A percentile compares a stretch with the other conserved stretches of the same genome.
These are phyloP conservation scores for Lanistes nyassanus DNA, from an alignment of 1,140 invertebrate genomes.

Conservation along the genomic window DNA sequence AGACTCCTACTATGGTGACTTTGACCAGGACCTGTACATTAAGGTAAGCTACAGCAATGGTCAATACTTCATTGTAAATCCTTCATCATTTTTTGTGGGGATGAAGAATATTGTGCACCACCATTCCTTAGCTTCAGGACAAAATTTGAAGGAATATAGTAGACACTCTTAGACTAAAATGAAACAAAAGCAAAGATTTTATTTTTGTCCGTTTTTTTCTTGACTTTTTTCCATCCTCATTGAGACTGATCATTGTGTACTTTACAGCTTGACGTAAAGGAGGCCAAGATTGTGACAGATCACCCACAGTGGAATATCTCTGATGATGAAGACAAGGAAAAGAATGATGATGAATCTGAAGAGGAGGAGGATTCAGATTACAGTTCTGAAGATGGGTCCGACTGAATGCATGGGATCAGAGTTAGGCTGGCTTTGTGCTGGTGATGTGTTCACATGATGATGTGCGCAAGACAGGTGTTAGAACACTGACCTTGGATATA, in stretches of 20 bases:
- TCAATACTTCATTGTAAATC: too few species aligned
- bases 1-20: conserved; percentile 84
- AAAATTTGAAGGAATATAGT: too few species aligned
- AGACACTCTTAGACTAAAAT: too few species aligned
- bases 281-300: conserved; percentile 88
- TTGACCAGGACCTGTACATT: conserved; percentile 64
- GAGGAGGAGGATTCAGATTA: conserved; percentile 58
- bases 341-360: conserved; percentile 65
- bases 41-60: conserved; percentile 50
- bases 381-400: conserved; percentile 26
- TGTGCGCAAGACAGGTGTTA: too few species aligned
- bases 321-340: conserved; percentile 84
- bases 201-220: not conserved
- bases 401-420: too few species aligned
- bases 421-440: too few species aligned
- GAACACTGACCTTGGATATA: too few species aligned
- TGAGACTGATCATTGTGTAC: not conserved
- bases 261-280: conserved; percentile 89
- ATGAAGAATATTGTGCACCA: too few species aligned
- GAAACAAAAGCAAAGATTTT: not conserved
- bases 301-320: conserved; percentile 97
- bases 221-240: too few species aligned
- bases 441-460: too few species aligned
- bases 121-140: too few species aligned
- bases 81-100: too few species aligned